Evolutionary conservation across 2,888 invertebrate species (phyloP).

Genomic region (Drosophila falleni): DNA sequence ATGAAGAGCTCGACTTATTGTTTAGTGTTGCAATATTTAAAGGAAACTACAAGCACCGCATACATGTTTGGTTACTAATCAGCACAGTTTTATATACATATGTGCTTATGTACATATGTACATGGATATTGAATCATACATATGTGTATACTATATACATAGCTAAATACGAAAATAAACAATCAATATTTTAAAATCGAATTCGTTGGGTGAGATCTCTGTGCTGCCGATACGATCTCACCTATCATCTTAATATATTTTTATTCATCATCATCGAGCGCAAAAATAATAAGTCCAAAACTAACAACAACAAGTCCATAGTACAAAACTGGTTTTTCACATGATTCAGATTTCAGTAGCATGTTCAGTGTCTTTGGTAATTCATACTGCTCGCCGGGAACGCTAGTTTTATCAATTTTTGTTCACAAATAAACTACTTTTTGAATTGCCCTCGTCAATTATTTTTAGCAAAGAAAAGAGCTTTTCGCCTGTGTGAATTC

Average conservation of each 20-base stretch:
- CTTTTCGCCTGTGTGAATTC: conserved; percentile 45
- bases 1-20: background rate
- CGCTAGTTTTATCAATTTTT: conserved; percentile 6
- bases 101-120: background rate
- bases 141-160: background rate
- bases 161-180: background rate
- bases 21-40: background rate
- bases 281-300: conserved; percentile 8
- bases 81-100: background rate
- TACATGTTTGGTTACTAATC: background rate
- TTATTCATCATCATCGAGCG: too few relatives aligned
- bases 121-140: background rate
- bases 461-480: conserved; percentile 49
- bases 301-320: background rate
- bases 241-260: conserved; percentile 2
- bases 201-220: background rate
- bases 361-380: conserved; percentile 6
- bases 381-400: conserved; percentile 10
- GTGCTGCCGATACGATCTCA: conserved; percentile 3
- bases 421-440: conserved; percentile 31
- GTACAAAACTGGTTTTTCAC: conserved; percentile 12
- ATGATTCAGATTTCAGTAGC: conserved; percentile 13
- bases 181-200: conserved; percentile 8
- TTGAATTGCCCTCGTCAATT: conserved; percentile 46
- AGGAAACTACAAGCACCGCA: background rate